Percentiles rank a stretch among this genome's conserved stretches.
Evolutionary conservation across 2,797 vertebrate genomes (phyloP).

Genomic region (Cygnus olor): DNA sequence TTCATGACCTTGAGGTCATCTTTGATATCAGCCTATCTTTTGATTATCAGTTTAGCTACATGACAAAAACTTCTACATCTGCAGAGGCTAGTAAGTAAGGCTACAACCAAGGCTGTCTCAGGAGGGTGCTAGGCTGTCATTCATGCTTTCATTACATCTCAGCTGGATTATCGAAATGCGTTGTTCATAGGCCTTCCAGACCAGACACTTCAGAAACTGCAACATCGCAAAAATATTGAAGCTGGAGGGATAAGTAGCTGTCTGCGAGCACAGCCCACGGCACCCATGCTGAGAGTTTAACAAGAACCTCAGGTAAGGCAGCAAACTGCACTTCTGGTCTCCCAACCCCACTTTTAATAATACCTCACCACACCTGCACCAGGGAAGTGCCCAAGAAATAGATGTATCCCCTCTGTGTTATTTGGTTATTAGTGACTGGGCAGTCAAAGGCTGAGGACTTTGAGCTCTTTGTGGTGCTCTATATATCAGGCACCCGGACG

Average conservation of each 20-base stretch:
- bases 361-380: not conserved
- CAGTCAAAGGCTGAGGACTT: not conserved
- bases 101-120: slow-evolving; percentile 42
- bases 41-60: slow-evolving; percentile 60
- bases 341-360: not conserved
- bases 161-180: slow-evolving; percentile 48
- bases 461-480: not conserved
- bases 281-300: slow-evolving; percentile 24
- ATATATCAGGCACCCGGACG: not conserved
- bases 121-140: slow-evolving; percentile 52
- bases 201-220: slow-evolving; percentile 39
- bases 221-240: slow-evolving; percentile 40
- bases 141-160: slow-evolving; percentile 55
- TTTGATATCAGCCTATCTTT: slow-evolving; percentile 54
- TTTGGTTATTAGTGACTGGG: not conserved
- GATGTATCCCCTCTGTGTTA: not conserved
- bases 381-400: not conserved
- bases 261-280: not conserved
- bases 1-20: slow-evolving; percentile 40
- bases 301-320: not conserved
- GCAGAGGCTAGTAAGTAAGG: slow-evolving; percentile 23
- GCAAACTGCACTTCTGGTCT: not conserved
- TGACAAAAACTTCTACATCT: slow-evolving; percentile 34
- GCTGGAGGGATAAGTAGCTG: slow-evolving; percentile 20
- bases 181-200: slow-evolving; percentile 48